Evolutionary conservation across 2,888 invertebrate genomes (phyloP), one percentile per base, ranked within the genome.

Genomic region (Seladonia tumulorum): DNA sequence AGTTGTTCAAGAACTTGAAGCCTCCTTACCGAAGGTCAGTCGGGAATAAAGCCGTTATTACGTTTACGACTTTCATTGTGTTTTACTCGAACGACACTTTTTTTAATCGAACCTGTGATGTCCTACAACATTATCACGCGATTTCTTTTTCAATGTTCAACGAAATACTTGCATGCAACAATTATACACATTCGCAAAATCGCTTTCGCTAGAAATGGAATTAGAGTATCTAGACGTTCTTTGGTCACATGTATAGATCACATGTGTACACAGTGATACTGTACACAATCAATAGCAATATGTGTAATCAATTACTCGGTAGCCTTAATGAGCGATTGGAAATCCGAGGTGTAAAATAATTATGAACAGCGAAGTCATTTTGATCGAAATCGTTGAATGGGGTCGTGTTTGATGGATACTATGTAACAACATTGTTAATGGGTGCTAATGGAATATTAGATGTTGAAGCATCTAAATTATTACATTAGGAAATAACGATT

Each of bases 131-230:
- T 70, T 70, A 18, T 45, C 57, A 45, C 16, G 29, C 35, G 47
- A 68, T 25, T 60, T n/a, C 16, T 25, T 29, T 57, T 35, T 68
- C 16, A 29, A 42, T 73, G 53, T 53, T 45, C 45, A 35, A 66
- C 66, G 22, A 57, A 68, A 74, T 81, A 81, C 53, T 39, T 82
- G 82, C 82, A 82, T 82, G 82, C 74, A 82, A 82, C 72, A 82
- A 66, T 53, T 60, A 16, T 29, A 82, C 82, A 81, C 82, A 74
- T 39, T 74, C 57, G 68, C 82, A 81, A 57, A 73, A 82, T 82
- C 45, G 81, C 82, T 81, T 82, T 53, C 68, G 82, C 73, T 81
- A 81, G 68, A 39, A 74, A 68, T 68, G 49, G 45, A 45, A 68
- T 68, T 82, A 82, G 68, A 74, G 25, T 45, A 35, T 53, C 53